Evolutionary conservation across 2,797 vertebrate species (phyloP), one percentile per base, ranked within the genome.

Genomic region (Rhyacichthys aspro): DNA sequence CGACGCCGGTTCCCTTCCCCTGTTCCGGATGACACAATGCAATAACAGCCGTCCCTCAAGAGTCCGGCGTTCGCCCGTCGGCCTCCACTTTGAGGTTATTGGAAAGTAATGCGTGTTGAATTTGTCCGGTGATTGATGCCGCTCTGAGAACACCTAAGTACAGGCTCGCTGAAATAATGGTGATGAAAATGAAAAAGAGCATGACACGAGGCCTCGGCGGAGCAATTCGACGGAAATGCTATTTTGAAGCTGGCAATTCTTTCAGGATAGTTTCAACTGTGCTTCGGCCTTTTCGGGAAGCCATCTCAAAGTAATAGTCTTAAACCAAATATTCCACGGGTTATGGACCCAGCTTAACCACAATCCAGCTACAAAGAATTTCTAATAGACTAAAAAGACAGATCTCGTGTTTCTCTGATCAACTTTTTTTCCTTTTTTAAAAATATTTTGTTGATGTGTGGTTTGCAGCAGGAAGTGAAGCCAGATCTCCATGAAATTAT

Each of bases 11-110:
- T 59, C 38, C 15, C 0, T 34, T 17, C 28, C 39, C 50, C 52
- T 0, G n/a, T 44, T 53, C 72, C 60, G 28, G 63, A 60, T 54
- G 57, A 63, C 63, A 59, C 42, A 1, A 7, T 43, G 43, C 62
- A 74, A 74, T 74, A 78, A 70, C 12, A 6, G 42, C 42, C 8
- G 11, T 72, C 67, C 72, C 72, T 55, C 59, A 43, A 45, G 55
- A 67, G 38, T 41, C 50, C 8, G 0, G n/a, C 18, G 60, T 52
- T 59, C 8, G 3, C 23, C 48, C 39, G 67, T 59, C 52, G 55
- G 37, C 45, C 37, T 53, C 55, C n/a, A 15, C 59, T 58, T 50
- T 47, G 48, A 64, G 66, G 54, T 63, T 73, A 72, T 80, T 78
- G 70, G 42, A 56, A 56, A 52, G 63, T 44, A 66, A 72, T 48